Evolutionary conservation across 2,888 invertebrate genomes (phyloP).

Genomic region (Ashinkailepas kermadecensis): DNA sequence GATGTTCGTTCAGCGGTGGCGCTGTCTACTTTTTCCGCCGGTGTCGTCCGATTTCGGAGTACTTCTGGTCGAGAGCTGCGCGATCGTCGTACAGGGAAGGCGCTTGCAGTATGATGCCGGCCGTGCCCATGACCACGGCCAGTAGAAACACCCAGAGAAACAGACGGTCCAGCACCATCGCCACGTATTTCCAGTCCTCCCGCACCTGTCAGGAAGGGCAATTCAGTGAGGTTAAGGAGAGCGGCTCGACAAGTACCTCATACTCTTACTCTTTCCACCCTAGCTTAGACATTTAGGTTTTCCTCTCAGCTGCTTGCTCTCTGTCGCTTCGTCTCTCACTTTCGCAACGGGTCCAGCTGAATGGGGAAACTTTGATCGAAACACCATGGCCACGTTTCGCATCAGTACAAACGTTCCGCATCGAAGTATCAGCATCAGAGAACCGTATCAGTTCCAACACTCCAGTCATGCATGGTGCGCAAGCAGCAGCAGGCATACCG

Average conservation of each 20-base stretch:
- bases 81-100: conserved; percentile 44
- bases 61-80: conserved; percentile 36
- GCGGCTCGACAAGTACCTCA: too few species aligned
- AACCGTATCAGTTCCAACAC: too few species aligned
- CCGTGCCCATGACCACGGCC: conserved; percentile 47
- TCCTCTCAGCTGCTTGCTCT: too few species aligned
- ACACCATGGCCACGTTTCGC: too few species aligned
- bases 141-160: conserved; percentile 50
- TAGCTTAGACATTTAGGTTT: too few species aligned
- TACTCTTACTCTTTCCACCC: too few species aligned
- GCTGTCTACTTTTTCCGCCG: not conserved
- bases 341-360: too few species aligned
- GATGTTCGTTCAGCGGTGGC: not conserved
- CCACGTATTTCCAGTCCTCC: conserved; percentile 52
- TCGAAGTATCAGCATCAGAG: too few species aligned
- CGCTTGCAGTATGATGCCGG: conserved; percentile 44
- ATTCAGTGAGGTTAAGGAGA: not conserved
- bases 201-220: conserved; percentile 35
- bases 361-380: too few species aligned
- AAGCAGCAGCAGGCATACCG: not conserved
- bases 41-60: not conserved
- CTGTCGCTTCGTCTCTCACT: too few species aligned
- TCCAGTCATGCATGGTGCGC: too few species aligned
- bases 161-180: conserved; percentile 49
- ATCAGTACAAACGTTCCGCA: too few species aligned